Evolutionary conservation across 2,888 invertebrate species (phyloP), one percentile per base, ranked within the genome.

Genomic region (Ditylenchus weischeri): DNA sequence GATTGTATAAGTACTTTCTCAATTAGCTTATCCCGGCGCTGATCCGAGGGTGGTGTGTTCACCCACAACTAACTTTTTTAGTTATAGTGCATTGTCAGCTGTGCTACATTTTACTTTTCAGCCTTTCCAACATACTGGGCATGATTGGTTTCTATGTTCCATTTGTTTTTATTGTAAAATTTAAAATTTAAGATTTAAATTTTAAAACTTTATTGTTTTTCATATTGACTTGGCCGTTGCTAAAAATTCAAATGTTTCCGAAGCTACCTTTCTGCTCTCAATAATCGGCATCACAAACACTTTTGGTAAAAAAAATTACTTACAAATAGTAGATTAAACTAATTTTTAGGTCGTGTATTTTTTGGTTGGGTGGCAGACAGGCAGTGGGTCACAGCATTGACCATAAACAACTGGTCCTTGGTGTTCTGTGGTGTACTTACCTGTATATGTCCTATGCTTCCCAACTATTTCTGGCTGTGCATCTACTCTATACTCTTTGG

Each of bases 131-230:
- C 85, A 92, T 98, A 84, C 89, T 91, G 82, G 93, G 92, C 63
- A 93, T 92, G 84, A 89, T 94, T 83, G 93, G 93, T 69, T 94
- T 93, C 86, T 92, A 93, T 84, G 89, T 93, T 82, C 94, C 94
- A 47, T 93, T 93, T 83, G 89, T 93, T 59, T 93, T 91, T 74
- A 72, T 83, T 38, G n/a, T n/a, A n/a, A n/a, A n/a, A n/a, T n/a
- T n/a, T n/a, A n/a, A n/a, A n/a, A n/a, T n/a, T n/a, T n/a, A n/a
- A n/a, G n/a, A n/a, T n/a, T n/a, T n/a, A n/a, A n/a, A n/a, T n/a
- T n/a, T n/a, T n/a, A n/a, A n/a, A n/a, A n/a, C n/a, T n/a, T n/a
- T n/a, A n/a, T n/a, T n/a, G n/a, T n/a, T n/a, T n/a, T n/a, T n/a
- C n/a, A n/a, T n/a, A 78, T 80, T 65, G 77, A 78, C 64, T 71